Base-by-base conservation (phyloP, 2,113 vertebrate species). In the Microcebus griseorufus region DNA sequence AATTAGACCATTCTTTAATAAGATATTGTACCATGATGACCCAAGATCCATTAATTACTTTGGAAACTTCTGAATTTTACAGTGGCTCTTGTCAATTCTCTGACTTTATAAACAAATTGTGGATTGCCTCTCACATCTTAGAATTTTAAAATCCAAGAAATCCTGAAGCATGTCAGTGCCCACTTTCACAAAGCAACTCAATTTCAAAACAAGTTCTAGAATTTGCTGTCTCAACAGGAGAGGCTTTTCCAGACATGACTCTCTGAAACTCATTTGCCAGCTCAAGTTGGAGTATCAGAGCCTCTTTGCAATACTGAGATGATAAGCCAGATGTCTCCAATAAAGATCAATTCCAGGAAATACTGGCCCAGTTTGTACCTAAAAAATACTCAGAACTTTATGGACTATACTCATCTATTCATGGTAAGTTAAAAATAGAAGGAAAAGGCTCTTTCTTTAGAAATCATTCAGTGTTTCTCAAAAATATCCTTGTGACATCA, bases 261-360 rank as follows among this genome's bases (percentile, higher is more conserved):
- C 75, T 67, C 62, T 37, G 14, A 87, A 88, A 86, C 14, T 85
- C 45, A 92, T 90, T 81, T 95, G 79, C 87, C 62, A 76, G 65
- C 53, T 93, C 72, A 67, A 84, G 83, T 39, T 81, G 83, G 79
- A 79, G 34, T 78, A 79, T 94, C 55, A 17, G 58, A 94, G 45
- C 37, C 55, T 95, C 62, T 80, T 48, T 92, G 22, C 70, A 80
- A 86, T 82, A 62, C 60, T 72, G 62, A 92, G 73, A 86, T 95
- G 93, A 70, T 65, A 93, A 94, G 34, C 51, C 73, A 95, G 93
- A 96, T 78, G 62, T 79, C 62, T 88, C 62, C 83, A 93, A 82
- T 80, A 62, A 91, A 93, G 79, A 45, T 60, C 34, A 86, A 69
- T 79, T 94, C 88, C 92, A 94, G 85, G 86, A 97, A 97, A 75